Percentiles rank a stretch among this genome's conserved stretches.
Conservation (phyloP, 2,113 vertebrate genomes). For the Tautogolabrus adspersus region DNA sequence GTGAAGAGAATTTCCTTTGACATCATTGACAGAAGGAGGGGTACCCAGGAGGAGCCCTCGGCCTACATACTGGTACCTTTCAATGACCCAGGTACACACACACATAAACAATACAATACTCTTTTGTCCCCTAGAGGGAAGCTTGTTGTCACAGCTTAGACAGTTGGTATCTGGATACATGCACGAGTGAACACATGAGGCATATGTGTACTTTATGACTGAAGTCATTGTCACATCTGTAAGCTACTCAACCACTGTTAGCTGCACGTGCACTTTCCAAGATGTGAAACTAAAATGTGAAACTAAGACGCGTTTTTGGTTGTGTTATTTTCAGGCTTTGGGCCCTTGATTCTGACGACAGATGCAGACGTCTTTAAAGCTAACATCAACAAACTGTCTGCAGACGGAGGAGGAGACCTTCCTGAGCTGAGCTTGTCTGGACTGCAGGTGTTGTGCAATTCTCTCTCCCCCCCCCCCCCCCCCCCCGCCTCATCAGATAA, state of each 20-base stretch:
- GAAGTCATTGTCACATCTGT: too few species aligned
- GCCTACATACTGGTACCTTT: slow-evolving; percentile 80
- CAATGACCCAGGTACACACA: slow-evolving; percentile 73
- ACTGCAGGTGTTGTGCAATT: slow-evolving; percentile 65
- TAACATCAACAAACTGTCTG: slow-evolving; percentile 56
- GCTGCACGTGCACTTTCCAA: too few species aligned
- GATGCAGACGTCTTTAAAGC: slow-evolving; percentile 72
- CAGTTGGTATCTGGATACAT: too few species aligned
- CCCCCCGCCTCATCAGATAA: neutral
- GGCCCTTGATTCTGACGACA: slow-evolving; percentile 70
- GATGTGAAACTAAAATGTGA: too few species aligned
- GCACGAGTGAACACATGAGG: too few species aligned
- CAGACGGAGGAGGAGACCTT: slow-evolving; percentile 70
- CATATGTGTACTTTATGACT: too few species aligned
- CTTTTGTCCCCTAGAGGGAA: too few species aligned
- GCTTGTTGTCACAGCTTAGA: too few species aligned
- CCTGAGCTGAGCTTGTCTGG: slow-evolving; percentile 77
- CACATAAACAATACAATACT: too few species aligned
- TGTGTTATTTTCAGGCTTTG: slow-evolving; percentile 63
- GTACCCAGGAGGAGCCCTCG: slow-evolving; percentile 66
- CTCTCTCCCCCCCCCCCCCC: too few species aligned
- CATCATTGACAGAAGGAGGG: slow-evolving; percentile 72
- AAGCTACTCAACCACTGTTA: too few species aligned
- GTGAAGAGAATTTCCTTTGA: slow-evolving; percentile 60
- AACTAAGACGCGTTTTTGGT: neutral